Evolutionary conservation across 2,113 vertebrate genomes (phyloP).

Genomic region (Channa argus): DNA sequence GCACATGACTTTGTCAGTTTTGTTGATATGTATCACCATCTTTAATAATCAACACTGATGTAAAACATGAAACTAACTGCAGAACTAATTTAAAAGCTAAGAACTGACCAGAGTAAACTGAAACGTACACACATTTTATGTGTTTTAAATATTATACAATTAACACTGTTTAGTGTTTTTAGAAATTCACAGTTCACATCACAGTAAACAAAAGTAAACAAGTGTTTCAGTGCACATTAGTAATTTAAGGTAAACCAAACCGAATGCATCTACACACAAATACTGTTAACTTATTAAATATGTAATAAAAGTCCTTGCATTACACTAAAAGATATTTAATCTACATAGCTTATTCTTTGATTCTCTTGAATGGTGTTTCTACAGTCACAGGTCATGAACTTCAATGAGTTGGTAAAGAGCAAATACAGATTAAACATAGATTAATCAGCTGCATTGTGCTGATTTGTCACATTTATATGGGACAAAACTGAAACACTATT

Average conservation of each 20-base stretch:
- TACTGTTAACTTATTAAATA: constrained; percentile 16
- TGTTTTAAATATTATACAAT: neutral
- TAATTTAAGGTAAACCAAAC: constrained; percentile 7
- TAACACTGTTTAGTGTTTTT: constrained; percentile 37
- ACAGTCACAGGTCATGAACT: neutral
- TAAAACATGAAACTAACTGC: neutral
- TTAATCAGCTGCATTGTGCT: neutral
- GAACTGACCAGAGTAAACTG: neutral
- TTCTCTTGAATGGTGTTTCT: neutral
- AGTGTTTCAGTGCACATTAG: constrained; percentile 35
- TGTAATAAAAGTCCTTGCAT: constrained; percentile 49
- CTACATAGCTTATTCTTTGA: constrained; percentile 26
- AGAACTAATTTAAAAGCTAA: neutral
- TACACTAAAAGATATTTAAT: neutral
- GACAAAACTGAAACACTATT: neutral
- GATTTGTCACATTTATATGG: neutral
- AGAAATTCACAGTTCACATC: constrained; percentile 40
- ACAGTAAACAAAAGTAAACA: constrained; percentile 8
- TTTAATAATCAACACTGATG: neutral
- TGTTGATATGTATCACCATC: neutral
- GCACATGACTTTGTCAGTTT: neutral
- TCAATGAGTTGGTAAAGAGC: neutral
- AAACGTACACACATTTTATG: no score
- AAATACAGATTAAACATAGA: neutral
- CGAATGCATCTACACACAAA: constrained; percentile 21